Evolutionary conservation across 2,797 vertebrate genomes (phyloP).

Genomic region (Tinamus major): DNA sequence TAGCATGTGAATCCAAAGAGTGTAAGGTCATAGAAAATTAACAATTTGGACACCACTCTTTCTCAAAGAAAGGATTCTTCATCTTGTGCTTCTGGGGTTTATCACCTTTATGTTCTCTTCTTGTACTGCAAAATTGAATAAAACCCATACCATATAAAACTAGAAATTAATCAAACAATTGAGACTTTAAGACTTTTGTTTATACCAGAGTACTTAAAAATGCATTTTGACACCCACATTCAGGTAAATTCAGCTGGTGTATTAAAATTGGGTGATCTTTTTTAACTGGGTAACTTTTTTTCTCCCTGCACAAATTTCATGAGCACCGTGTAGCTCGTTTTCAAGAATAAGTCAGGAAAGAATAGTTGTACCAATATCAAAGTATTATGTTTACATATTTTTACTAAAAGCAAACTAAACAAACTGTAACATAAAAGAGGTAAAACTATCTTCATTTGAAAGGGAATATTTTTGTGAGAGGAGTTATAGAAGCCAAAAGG

Average conservation of each 20-base stretch:
- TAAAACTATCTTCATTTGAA: neutral
- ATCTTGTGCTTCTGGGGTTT: constrained; percentile 44
- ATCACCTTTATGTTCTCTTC: constrained; percentile 46
- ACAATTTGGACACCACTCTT: constrained; percentile 35
- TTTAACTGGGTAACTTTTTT: neutral
- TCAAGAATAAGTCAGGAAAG: neutral
- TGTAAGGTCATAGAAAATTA: constrained; percentile 29
- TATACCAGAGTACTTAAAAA: constrained; percentile 17
- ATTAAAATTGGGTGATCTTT: neutral
- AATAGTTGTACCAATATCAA: neutral
- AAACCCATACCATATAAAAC: constrained; percentile 15
- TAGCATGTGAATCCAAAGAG: constrained; percentile 11
- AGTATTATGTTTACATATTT: neutral
- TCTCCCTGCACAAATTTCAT: neutral
- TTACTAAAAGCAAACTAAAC: constrained; percentile 3
- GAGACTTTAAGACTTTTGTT: neutral
- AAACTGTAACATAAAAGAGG: neutral
- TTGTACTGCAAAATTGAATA: constrained; percentile 48
- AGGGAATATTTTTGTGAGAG: neutral
- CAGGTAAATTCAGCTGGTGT: neutral
- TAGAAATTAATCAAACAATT: constrained; percentile 30
- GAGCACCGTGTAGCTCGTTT: neutral
- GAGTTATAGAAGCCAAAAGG: neutral
- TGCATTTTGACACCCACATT: neutral
- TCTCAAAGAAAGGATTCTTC: constrained; percentile 37